A percentile compares a stretch with the other conserved stretches of the same genome.
Evolutionary conservation across 2,113 vertebrate genomes (phyloP).

Genomic region (Trematocara marginatum): DNA sequence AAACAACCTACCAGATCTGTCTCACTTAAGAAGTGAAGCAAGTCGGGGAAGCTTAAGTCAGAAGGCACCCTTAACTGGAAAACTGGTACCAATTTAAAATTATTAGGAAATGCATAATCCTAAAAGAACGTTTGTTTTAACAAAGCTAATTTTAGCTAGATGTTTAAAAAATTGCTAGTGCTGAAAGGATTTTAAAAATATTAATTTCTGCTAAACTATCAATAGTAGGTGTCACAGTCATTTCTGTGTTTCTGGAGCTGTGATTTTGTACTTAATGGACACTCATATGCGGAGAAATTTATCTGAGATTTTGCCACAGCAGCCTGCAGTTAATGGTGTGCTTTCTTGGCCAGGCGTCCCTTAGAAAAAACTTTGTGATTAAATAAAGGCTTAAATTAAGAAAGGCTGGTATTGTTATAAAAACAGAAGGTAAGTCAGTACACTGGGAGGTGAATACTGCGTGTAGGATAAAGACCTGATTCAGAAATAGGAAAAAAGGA

Average conservation of each 20-base stretch:
- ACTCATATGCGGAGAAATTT: rapidly evolving
- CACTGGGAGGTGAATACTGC: neutral
- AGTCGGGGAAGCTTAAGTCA: neutral
- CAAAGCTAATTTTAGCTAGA: neutral
- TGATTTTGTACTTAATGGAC: neutral
- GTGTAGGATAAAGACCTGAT: neutral
- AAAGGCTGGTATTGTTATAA: neutral
- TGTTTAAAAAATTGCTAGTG: neutral
- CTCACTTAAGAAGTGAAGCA: neutral
- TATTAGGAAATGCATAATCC: neutral
- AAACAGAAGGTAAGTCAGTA: neutral
- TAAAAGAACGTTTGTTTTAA: neutral
- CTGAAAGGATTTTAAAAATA: rapidly evolving
- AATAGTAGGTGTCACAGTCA: neutral
- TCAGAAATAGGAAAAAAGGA: neutral
- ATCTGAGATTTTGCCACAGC: neutral
- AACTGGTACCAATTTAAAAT: neutral
- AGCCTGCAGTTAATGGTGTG: neutral
- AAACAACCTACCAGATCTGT: neutral
- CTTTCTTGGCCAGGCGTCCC: rapidly evolving
- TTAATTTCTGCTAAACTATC: neutral
- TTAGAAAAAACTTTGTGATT: neutral
- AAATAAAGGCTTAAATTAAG: neutral
- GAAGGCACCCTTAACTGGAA: neutral
- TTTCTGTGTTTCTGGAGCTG: neutral